Conservation (phyloP, 2,888 invertebrate species). For the Synergus japonicus region DNA sequence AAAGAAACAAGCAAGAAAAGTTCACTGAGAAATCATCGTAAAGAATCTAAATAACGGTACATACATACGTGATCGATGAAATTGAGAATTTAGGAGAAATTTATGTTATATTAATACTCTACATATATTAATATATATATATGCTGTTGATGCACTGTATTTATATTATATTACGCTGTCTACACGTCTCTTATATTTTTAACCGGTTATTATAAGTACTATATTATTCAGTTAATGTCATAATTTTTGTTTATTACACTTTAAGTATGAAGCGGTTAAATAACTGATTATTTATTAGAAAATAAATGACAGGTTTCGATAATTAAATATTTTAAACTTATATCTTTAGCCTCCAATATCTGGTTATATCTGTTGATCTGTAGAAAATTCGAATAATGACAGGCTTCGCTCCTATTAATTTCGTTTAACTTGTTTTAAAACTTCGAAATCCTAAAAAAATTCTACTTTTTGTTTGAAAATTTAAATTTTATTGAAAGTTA, state of each 20-base stretch:
- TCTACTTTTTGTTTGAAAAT: too few species aligned
- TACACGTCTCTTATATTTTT: background rate
- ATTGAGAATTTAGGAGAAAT: constrained; percentile 52
- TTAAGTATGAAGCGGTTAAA: background rate
- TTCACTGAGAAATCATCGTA: background rate
- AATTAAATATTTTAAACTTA: background rate
- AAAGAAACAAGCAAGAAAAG: constrained; percentile 16
- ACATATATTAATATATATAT: background rate
- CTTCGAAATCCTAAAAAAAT: too few species aligned
- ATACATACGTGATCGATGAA: constrained; percentile 43
- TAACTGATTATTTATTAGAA: background rate
- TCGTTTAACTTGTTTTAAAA: too few species aligned
- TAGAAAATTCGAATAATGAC: too few species aligned
- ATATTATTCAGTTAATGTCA: background rate
- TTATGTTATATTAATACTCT: constrained; percentile 48
- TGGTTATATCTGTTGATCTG: too few species aligned
- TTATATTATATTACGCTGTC: background rate
- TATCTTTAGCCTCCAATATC: too few species aligned
- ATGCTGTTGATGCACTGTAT: background rate
- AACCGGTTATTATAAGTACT: background rate
- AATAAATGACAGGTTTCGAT: background rate
- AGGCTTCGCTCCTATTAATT: too few species aligned
- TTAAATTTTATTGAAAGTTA: too few species aligned
- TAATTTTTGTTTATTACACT: background rate
- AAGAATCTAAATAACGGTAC: constrained; percentile 45